These are phyloP conservation scores for Mycogona germanica DNA, from an alignment of 2,888 invertebrate genomes.

Conservation along the genomic window DNA sequence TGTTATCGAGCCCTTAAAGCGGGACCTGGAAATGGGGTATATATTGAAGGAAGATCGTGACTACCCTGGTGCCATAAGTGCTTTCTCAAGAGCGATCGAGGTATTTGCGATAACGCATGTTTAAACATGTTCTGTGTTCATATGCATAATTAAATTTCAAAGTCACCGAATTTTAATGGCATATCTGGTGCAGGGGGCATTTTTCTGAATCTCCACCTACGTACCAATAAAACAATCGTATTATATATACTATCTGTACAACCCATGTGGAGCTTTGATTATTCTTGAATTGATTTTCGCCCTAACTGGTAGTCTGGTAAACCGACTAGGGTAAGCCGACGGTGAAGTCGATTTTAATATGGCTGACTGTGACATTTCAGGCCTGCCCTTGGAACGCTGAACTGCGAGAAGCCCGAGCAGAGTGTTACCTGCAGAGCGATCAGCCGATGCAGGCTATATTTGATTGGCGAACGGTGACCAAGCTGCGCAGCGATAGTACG, in stretches of 20 bases:
- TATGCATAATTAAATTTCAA: no score
- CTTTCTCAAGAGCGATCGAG: slow-evolving; percentile 56
- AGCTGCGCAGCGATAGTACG: slow-evolving; percentile 84
- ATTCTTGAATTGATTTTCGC: no score
- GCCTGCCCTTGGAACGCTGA: slow-evolving; percentile 77
- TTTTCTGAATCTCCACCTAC: no score
- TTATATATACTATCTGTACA: no score
- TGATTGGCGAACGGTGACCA: slow-evolving; percentile 80
- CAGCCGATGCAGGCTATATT: slow-evolving; percentile 76
- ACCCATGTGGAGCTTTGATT: no score
- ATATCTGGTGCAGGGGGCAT: no score
- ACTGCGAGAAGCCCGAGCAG: slow-evolving; percentile 71
- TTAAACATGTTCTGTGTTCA: no score
- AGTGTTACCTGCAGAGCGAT: slow-evolving; percentile 64
- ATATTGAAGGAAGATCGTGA: slow-evolving; percentile 46
- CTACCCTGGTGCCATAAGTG: slow-evolving; percentile 48
- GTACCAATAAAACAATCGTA: no score
- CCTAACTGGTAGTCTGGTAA: no score
- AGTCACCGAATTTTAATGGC: no score
- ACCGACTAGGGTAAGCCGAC: no score
- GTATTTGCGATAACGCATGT: slow-evolving; percentile 30
- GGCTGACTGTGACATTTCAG: slow-evolving; percentile 33
- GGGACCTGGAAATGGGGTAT: slow-evolving; percentile 51
- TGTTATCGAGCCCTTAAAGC: slow-evolving; percentile 49
- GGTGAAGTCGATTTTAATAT: no score